A percentile compares a stretch with the other conserved stretches of the same genome.
phyloP scores from a whole-genome alignment of 2,888 invertebrate genomes.

The Xylocampa areola region DNA sequence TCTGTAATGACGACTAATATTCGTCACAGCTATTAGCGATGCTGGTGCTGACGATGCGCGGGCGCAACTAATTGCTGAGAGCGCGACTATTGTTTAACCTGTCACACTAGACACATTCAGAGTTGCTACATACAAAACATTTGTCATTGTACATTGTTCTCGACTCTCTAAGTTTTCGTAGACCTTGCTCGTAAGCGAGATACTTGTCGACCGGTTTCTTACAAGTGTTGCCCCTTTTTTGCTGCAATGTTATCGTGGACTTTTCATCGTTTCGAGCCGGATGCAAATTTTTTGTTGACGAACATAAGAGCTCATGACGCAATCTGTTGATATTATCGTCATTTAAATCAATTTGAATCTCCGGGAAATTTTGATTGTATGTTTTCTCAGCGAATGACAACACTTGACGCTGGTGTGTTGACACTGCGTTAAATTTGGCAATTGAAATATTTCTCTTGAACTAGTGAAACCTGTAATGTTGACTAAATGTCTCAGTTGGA shows the following conservation, averaged over 20 bases:
- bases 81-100: conserved; percentile 75
- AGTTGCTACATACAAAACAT: conserved; percentile 73
- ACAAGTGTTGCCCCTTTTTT: conserved; percentile 68
- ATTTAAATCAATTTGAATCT: conserved; percentile 68
- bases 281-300: conserved; percentile 79
- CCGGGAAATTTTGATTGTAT: conserved; percentile 52
- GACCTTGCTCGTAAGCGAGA: conserved; percentile 68
- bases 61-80: conserved; percentile 71
- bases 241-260: conserved; percentile 67
- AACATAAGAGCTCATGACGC: conserved; percentile 74
- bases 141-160: conserved; percentile 77
- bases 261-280: conserved; percentile 79
- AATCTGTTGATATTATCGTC: conserved; percentile 75
- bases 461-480: conserved; percentile 37
- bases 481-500: conserved; percentile 58
- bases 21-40: conserved; percentile 68
- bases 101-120: conserved; percentile 70
- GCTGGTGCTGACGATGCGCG: conserved; percentile 68
- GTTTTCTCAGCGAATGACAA: conserved; percentile 44
- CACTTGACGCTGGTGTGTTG: conserved; percentile 22
- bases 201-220: conserved; percentile 63
- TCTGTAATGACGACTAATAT: conserved; percentile 62
- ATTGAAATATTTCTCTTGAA: conserved; percentile 39
- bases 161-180: conserved; percentile 70
- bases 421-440: conserved; percentile 41